A percentile compares a stretch with the other conserved stretches of the same genome.
Conservation (phyloP, 2,888 invertebrate genomes). For the Danaus chrysippus region DNA sequence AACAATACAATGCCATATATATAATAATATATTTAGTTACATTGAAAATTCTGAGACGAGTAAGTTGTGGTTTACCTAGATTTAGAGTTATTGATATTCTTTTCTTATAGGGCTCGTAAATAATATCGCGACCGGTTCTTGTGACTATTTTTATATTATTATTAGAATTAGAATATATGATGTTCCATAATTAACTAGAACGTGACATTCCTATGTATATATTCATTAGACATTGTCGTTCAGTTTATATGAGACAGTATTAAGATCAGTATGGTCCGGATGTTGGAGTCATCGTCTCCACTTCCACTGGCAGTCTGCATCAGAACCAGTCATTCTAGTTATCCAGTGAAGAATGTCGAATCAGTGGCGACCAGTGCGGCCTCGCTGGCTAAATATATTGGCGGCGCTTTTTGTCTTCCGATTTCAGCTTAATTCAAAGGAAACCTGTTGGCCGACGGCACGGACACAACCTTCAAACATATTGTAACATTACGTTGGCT, state of each 20-base stretch:
- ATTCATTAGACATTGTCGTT: no score
- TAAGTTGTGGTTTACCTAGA: slow-evolving; percentile 27
- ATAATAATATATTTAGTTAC: slow-evolving; percentile 14
- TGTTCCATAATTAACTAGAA: no score
- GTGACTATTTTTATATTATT: background rate
- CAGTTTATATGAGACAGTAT: no score
- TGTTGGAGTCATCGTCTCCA: slow-evolving; percentile 22
- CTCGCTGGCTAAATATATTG: slow-evolving; percentile 24
- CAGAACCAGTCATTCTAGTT: slow-evolving; percentile 33
- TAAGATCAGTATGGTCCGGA: background rate
- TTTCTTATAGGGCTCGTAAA: slow-evolving; percentile 10
- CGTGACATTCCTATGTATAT: no score
- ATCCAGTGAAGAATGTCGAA: slow-evolving; percentile 37
- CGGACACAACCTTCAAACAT: slow-evolving; percentile 8
- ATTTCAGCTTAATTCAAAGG: slow-evolving; percentile 18
- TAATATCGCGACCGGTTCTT: background rate
- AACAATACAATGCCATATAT: slow-evolving; percentile 2
- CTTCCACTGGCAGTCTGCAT: slow-evolving; percentile 17
- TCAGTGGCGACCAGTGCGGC: slow-evolving; percentile 28
- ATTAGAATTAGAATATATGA: no score
- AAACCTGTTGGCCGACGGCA: slow-evolving; percentile 16
- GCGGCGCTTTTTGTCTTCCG: slow-evolving; percentile 24
- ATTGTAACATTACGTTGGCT: slow-evolving; percentile 3
- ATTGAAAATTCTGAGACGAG: slow-evolving; percentile 25
- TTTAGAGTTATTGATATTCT: slow-evolving; percentile 26